Percentiles rank a stretch among this genome's conserved stretches.
These are phyloP conservation scores for Oophaga sylvatica DNA, from an alignment of 2,797 vertebrate genomes.

Conservation along the genomic window DNA sequence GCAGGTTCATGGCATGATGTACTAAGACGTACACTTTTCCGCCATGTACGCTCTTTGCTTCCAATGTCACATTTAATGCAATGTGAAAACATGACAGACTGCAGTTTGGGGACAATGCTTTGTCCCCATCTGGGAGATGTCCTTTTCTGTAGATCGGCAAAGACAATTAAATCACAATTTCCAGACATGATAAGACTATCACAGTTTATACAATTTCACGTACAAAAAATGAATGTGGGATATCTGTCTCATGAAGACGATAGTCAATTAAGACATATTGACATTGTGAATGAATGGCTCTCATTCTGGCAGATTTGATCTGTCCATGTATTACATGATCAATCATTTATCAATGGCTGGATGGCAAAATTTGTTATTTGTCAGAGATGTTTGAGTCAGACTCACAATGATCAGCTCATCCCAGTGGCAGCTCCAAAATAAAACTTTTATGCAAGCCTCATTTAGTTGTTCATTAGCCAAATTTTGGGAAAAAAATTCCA, in stretches of 20 bases:
- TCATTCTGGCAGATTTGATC: not conserved
- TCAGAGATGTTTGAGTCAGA: not conserved
- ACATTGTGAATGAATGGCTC: not conserved
- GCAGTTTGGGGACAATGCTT: conserved; percentile 14
- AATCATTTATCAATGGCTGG: not conserved
- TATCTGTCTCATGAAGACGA: not conserved
- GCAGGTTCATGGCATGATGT: not conserved
- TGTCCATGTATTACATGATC: no score
- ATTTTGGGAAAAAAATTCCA: not conserved
- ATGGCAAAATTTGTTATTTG: not conserved
- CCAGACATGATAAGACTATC: not conserved
- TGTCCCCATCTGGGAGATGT: not conserved
- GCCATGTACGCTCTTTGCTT: conserved; percentile 8
- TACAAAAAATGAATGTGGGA: not conserved
- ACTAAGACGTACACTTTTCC: conserved; percentile 22
- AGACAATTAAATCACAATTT: no score
- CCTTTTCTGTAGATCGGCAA: not conserved
- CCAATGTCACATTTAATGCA: not conserved
- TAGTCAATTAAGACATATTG: not conserved
- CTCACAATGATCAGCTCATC: not conserved
- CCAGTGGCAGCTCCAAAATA: not conserved
- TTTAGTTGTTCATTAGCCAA: not conserved
- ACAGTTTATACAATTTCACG: not conserved
- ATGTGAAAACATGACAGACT: conserved; percentile 11
- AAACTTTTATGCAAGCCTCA: not conserved